A percentile compares a stretch with the other conserved stretches of the same genome.
These are phyloP conservation scores for Takifugu bimaculatus DNA, from an alignment of 2,113 vertebrate species.

Conservation along the genomic window DNA sequence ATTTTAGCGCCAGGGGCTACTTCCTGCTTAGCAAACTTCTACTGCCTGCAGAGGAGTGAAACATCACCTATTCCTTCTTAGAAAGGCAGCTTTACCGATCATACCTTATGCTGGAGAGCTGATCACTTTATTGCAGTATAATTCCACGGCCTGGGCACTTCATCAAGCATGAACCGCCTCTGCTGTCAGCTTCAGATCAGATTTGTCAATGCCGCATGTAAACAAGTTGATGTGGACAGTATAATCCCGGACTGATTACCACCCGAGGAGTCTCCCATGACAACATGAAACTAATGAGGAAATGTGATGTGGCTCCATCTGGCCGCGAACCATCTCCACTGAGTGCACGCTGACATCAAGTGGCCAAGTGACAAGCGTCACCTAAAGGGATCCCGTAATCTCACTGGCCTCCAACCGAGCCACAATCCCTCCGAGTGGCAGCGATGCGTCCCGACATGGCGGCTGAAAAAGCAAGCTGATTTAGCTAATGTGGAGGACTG, in stretches of 20 bases:
- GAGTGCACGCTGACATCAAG: slow-evolving; percentile 64
- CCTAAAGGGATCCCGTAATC: slow-evolving; percentile 13
- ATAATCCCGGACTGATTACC: neutral
- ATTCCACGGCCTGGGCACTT: neutral
- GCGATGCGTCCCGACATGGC: neutral
- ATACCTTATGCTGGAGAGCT: neutral
- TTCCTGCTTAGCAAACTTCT: neutral
- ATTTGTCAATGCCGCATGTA: neutral
- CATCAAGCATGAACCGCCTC: neutral
- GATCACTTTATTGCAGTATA: neutral
- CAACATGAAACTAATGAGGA: slow-evolving; percentile 8
- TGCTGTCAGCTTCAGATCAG: neutral
- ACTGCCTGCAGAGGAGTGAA: neutral
- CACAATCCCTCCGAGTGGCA: neutral
- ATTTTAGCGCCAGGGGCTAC: neutral
- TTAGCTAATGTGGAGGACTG: neutral
- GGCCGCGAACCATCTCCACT: slow-evolving; percentile 25
- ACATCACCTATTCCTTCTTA: neutral
- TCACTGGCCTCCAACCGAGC: neutral
- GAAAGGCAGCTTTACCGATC: neutral
- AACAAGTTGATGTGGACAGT: neutral
- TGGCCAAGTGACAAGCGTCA: slow-evolving; percentile 44
- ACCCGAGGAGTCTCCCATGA: slow-evolving; percentile 1
- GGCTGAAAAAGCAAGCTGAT: neutral
- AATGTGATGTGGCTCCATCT: slow-evolving; percentile 13